A percentile compares a stretch with the other conserved stretches of the same genome.
Conservation (phyloP, 2,888 invertebrate species). For the Melanostoma mellinum region DNA sequence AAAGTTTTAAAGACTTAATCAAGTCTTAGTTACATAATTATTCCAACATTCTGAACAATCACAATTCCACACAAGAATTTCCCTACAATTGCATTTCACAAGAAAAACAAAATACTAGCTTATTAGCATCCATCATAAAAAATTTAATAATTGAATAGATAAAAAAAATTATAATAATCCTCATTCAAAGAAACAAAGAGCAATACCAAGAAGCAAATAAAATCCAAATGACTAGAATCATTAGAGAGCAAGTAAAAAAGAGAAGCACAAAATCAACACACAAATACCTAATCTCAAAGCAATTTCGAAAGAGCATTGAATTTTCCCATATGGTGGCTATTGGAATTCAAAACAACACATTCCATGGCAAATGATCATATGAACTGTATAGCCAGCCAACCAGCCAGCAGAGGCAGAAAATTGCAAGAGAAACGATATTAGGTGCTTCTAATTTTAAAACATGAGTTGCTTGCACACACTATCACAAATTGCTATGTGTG, state of each 20-base stretch:
- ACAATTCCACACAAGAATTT: no score
- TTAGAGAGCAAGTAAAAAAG: slow-evolving; percentile 10
- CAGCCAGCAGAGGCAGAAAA: slow-evolving; percentile 21
- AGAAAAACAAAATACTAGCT: no score
- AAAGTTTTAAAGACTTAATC: no score
- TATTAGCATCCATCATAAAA: no score
- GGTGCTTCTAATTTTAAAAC: slow-evolving; percentile 64
- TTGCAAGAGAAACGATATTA: slow-evolving; percentile 57
- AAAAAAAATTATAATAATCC: no score
- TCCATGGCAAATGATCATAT: slow-evolving; percentile 50
- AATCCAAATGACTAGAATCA: slow-evolving; percentile 31
- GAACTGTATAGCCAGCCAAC: slow-evolving; percentile 11
- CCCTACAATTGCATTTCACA: no score
- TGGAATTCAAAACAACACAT: slow-evolving; percentile 68
- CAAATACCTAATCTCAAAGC: slow-evolving; percentile 39
- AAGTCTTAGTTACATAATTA: no score
- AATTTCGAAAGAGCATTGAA: slow-evolving; percentile 63
- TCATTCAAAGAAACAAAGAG: no score
- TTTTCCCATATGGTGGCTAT: slow-evolving; percentile 63
- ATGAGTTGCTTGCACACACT: slow-evolving; percentile 32
- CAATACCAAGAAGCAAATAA: background rate
- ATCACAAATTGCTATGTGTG: background rate
- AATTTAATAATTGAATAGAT: no score
- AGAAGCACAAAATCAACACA: slow-evolving; percentile 6
- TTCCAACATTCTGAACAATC: no score